phyloP scores from a whole-genome alignment of 2,888 invertebrate species.

The Tetrapedia diversipes region DNA sequence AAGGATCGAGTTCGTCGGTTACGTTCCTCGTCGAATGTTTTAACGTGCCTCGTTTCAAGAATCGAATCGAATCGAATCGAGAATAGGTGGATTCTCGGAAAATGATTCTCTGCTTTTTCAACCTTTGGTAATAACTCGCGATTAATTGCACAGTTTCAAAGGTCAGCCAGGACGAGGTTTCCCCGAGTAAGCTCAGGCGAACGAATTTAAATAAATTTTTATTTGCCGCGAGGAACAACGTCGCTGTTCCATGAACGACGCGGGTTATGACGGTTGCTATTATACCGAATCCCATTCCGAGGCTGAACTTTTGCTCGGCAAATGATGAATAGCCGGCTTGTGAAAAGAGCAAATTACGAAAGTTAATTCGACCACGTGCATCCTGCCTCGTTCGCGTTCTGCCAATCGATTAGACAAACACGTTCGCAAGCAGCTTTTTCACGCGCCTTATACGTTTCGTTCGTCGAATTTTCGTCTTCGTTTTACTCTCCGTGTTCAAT shows the following conservation, averaged over 20 bases:
- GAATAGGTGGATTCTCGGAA: too few species aligned
- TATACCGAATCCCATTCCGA: constrained; percentile 44
- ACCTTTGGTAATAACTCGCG: neutral
- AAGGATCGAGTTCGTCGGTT: neutral
- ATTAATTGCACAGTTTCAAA: neutral
- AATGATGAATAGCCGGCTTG: constrained; percentile 49
- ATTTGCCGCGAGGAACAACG: constrained; percentile 7
- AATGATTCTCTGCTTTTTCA: neutral
- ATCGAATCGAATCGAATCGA: neutral
- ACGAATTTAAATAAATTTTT: constrained; percentile 12
- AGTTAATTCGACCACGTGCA: constrained; percentile 50
- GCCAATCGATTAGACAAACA: constrained; percentile 50
- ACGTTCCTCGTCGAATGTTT: neutral
- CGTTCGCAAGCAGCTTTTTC: neutral
- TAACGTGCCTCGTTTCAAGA: neutral
- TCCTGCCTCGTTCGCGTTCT: constrained; percentile 27
- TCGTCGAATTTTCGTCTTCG: neutral
- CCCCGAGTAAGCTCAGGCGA: neutral
- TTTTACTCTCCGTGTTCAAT: neutral
- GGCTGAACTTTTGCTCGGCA: constrained; percentile 24
- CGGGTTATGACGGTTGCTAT: constrained; percentile 25
- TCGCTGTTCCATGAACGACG: constrained; percentile 8
- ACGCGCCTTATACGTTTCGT: neutral
- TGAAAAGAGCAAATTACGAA: constrained; percentile 55
- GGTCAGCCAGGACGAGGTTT: neutral